A percentile compares a stretch with the other conserved stretches of the same genome.
phyloP scores from a whole-genome alignment of 2,888 invertebrate genomes.

The Hetaerina titia region DNA sequence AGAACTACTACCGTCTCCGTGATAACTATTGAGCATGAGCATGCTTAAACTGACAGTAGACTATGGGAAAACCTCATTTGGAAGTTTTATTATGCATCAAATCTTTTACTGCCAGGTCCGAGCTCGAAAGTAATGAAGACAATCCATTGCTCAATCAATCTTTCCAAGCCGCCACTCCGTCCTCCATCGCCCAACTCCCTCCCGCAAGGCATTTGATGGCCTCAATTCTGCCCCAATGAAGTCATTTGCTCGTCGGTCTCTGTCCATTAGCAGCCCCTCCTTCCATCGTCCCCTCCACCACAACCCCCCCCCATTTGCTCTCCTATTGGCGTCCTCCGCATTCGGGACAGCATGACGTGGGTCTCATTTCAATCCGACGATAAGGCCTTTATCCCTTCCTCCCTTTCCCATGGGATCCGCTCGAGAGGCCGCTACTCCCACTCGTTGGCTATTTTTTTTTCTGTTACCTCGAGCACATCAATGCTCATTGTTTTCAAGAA shows the following conservation, averaged over 20 bases:
- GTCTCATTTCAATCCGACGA: neutral
- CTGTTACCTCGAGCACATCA: too few species aligned
- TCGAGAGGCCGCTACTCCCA: neutral
- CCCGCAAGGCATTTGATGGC: slow-evolving; percentile 1
- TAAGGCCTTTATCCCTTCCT: neutral
- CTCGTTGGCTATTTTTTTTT: too few species aligned
- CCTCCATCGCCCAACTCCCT: neutral
- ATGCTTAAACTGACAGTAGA: too few species aligned
- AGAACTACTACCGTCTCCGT: too few species aligned
- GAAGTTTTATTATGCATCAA: too few species aligned
- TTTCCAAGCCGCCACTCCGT: neutral
- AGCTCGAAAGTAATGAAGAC: neutral
- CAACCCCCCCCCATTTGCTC: neutral
- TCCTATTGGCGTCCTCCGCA: neutral
- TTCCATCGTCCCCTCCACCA: neutral
- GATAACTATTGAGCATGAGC: too few species aligned
- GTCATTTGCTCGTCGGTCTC: neutral
- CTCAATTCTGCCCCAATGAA: slow-evolving; percentile 1
- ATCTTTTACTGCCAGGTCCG: neutral
- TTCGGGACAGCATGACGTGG: neutral
- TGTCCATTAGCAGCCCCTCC: neutral
- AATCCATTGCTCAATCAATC: neutral
- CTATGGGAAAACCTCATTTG: too few species aligned
- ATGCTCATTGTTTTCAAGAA: too few species aligned
- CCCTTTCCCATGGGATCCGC: neutral